Conservation (phyloP, 2,113 vertebrate species). For the Centropristis striata region DNA sequence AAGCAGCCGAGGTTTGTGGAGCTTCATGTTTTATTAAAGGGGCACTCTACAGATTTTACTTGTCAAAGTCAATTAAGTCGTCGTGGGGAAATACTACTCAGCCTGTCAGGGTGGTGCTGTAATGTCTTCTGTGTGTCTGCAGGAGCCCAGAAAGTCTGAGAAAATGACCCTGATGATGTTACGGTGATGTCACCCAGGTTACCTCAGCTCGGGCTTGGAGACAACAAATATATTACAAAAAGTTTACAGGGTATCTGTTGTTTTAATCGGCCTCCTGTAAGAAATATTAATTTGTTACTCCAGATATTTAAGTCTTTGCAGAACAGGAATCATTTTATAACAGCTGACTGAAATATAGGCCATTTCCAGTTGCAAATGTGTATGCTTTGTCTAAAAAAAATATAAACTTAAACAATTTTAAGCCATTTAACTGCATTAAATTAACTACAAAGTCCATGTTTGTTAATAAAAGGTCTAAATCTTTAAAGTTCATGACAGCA, state of each 20-base stretch:
- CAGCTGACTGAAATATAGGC: neutral
- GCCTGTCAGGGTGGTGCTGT: neutral
- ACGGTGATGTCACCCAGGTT: neutral
- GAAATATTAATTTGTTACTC: no score
- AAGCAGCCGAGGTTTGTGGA: neutral
- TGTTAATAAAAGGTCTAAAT: neutral
- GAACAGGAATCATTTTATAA: neutral
- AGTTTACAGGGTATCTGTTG: no score
- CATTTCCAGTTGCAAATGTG: neutral
- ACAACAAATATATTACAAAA: no score
- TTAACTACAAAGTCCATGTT: neutral
- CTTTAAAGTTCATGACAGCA: neutral
- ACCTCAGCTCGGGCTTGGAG: no score
- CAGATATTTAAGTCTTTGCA: no score
- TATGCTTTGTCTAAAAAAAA: neutral
- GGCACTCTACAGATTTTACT: neutral
- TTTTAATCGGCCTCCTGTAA: no score
- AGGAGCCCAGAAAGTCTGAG: neutral
- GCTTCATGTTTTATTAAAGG: slow-evolving; percentile 21
- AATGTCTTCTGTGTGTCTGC: neutral
- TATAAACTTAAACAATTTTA: no score
- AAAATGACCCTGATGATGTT: slow-evolving; percentile 2
- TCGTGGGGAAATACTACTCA: neutral
- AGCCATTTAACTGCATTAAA: no score
- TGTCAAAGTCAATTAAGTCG: neutral